Base-by-base conservation (phyloP, 2,113 vertebrate species). In the Microtus pennsylvanicus region DNA sequence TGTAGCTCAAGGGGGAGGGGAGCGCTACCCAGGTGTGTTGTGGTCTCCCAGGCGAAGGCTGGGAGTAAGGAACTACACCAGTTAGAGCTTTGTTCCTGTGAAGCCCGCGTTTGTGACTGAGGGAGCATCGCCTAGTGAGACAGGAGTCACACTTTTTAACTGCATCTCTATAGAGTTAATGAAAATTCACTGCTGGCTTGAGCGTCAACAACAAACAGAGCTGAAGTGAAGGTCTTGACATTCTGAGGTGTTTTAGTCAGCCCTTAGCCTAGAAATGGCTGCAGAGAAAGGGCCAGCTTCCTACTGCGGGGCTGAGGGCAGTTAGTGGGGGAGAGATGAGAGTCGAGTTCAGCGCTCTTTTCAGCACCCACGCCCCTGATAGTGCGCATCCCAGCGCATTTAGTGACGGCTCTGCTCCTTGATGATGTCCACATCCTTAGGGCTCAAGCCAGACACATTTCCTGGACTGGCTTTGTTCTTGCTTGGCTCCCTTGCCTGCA, bases 351-450 rank as follows among this genome's bases (percentile, higher is more conserved):
- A 7, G n/a, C 8, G 33, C 26, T 52, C 28, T 45, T 63, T 3
- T 63, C 42, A 6, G 1, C 17, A 9, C 13, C 38, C 5, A 1
- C 0, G 0, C 0, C 19, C 1, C 4, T 38, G 55, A 24, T 61
- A 38, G 28, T 10, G 81, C 12, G 24, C 8, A 26, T 47, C 17
- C 72, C 35, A 33, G 50, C 50, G 45, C 42, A 35, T 5, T 26
- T 81, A 22, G 2, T 12, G 17, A 67, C 72, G 28, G 28, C 52
- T 47, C 70, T 70, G n/a, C 16, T 52, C 75, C 61, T 1, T 6
- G 35, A 22, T 38, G 52, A 30, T 28, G n/a, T 72, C 70, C n/a
- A n/a, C 2, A 3, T 42, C 70, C 82, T 76, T 55, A 47, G 22
- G 72, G 12, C 19, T 42, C 67, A 55, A 55, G 12, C 82, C 50